Conservation (phyloP, 2,888 invertebrate genomes). For the Philaethria dido region DNA sequence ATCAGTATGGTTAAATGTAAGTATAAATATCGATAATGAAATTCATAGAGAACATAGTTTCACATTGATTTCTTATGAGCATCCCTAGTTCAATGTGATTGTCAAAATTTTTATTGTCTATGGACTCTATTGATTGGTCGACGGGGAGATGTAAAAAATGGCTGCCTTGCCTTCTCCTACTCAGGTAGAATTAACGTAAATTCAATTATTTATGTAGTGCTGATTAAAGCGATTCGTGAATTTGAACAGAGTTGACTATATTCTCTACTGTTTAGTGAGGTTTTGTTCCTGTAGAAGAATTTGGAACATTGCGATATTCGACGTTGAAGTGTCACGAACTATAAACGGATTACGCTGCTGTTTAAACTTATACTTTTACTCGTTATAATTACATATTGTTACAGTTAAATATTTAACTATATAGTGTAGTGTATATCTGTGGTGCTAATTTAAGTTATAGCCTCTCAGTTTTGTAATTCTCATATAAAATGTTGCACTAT, state of each 20-base stretch:
- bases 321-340: constrained; percentile 64
- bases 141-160: constrained; percentile 88
- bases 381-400: constrained; percentile 49
- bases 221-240: constrained; percentile 46
- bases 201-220: constrained; percentile 57
- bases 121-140: constrained; percentile 83
- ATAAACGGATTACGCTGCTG: constrained; percentile 47
- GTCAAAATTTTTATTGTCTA: constrained; percentile 69
- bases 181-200: constrained; percentile 86
- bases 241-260: constrained; percentile 50
- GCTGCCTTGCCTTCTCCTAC: constrained; percentile 93
- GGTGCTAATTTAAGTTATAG: constrained; percentile 49
- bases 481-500: constrained; percentile 56
- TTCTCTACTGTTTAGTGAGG: constrained; percentile 52
- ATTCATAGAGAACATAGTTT: neutral
- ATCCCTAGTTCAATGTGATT: constrained; percentile 45
- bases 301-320: constrained; percentile 53
- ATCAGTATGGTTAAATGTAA: no score
- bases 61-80: constrained; percentile 19
- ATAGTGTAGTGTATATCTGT: constrained; percentile 56
- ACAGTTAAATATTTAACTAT: constrained; percentile 46
- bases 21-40: constrained; percentile 1
- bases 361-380: constrained; percentile 55
- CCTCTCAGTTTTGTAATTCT: constrained; percentile 41
- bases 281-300: constrained; percentile 46